Conservation (phyloP, 1,140 invertebrate genomes). For the Oncopodura yosiiana region DNA sequence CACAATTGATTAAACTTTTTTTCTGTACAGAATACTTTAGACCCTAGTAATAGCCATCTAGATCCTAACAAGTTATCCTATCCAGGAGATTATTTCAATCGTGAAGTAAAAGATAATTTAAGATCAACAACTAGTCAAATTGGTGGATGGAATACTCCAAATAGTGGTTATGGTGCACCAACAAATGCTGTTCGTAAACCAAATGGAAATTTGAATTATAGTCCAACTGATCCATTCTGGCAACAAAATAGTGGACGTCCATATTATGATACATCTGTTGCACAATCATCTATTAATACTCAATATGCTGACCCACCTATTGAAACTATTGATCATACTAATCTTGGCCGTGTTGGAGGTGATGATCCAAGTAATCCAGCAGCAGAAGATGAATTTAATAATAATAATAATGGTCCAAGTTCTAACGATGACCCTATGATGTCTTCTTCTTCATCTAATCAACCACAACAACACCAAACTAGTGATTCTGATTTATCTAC, state of each 20-base stretch:
- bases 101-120: background rate
- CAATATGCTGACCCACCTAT: no score
- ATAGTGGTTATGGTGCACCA: background rate
- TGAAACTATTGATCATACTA: no score
- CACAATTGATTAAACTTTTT: background rate
- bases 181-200: background rate
- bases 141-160: slow-evolving; percentile 27
- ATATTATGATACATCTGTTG: background rate
- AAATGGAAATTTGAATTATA: background rate
- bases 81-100: slow-evolving; percentile 29
- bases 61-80: slow-evolving; percentile 30
- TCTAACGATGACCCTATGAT: no score
- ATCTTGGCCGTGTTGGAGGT: no score
- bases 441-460: no score
- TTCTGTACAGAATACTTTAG: slow-evolving; percentile 29
- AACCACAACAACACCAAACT: no score
- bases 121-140: slow-evolving; percentile 12
- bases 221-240: background rate
- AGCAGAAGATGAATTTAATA: no score
- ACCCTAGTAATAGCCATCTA: slow-evolving; percentile 29
- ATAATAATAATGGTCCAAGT: no score
- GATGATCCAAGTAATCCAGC: no score
- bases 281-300: no score
- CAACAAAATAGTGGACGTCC: background rate
- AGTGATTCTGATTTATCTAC: no score